phyloP scores from a whole-genome alignment of 1,140 invertebrate genomes.

The Lasioglossum baleicum region DNA sequence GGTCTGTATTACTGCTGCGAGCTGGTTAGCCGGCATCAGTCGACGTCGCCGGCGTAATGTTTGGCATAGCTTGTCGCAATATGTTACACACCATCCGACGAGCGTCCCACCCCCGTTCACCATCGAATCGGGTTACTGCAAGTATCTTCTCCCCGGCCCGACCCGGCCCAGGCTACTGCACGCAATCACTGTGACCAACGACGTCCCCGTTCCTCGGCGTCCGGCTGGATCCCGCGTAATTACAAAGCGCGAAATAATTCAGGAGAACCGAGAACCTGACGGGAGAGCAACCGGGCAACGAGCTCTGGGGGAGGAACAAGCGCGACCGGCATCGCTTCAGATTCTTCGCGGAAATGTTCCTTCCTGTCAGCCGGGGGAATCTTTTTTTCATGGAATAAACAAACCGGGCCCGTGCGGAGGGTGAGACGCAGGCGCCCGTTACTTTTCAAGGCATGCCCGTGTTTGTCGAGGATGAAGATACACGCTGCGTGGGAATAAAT shows the following conservation, averaged over 20 bases:
- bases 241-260: slow-evolving; percentile 59
- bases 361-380: not conserved
- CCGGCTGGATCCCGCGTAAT: slow-evolving; percentile 57
- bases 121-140: slow-evolving; percentile 75
- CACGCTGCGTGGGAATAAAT: not conserved
- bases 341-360: not conserved
- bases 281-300: slow-evolving; percentile 15
- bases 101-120: slow-evolving; percentile 26
- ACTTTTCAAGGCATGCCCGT: not conserved
- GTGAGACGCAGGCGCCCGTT: not conserved
- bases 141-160: slow-evolving; percentile 44
- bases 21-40: slow-evolving; percentile 70
- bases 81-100: slow-evolving; percentile 67
- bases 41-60: slow-evolving; percentile 71
- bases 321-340: not conserved
- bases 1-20: slow-evolving; percentile 42
- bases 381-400: slow-evolving; percentile 1
- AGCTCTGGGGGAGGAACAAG: not conserved
- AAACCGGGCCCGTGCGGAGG: not conserved
- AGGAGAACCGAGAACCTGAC: slow-evolving; percentile 26
- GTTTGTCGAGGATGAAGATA: not conserved
- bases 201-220: slow-evolving; percentile 26
- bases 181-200: slow-evolving; percentile 57
- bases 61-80: slow-evolving; percentile 74
- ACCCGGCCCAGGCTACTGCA: slow-evolving; percentile 33